Base-by-base conservation (phyloP, 2,888 invertebrate species). In the Torymus texanus region DNA sequence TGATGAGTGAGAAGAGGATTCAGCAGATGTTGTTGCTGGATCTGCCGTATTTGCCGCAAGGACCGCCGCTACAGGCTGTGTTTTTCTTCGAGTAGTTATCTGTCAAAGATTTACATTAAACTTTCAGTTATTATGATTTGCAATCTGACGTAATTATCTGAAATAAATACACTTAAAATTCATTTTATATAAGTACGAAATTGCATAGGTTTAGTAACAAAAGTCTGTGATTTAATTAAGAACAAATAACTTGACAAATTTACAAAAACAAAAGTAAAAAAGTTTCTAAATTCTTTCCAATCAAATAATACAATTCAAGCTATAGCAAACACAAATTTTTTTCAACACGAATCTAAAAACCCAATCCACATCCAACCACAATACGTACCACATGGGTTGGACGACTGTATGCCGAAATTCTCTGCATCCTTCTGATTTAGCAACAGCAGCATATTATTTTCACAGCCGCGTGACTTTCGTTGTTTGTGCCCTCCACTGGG, bases 391-490 rank as follows among this genome's bases (percentile, higher is more conserved):
- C 77, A 77, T 16, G 61, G 29, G 3, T 18, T 55, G 12, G 67
- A 2, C 18, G 72, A 4, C 21, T 82, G 41, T 70, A 53, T 59
- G 29, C 83, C 84, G 16, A 83, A 63, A 55, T 82, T 83, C 8
- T 68, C 82, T 0, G 82, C 81, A 59, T 86, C 85, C 50, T 77
- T 81, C 14, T 86, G 84, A 68, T 84, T 84, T 55, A 86, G 82
- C 12, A 85, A 74, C 24, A 85, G 83, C 2, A 85, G 53, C 83
- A 84, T 80, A 14, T 70, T 77, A 56, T 77, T 41, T 0, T 41
- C 41, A 8, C 41, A 41, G 8, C 41, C 50, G 51, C 50, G 11
- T 2, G 79, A 73, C 41, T 83, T 84, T 21, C 72, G 80, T 50
- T 14, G 80, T 63, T 78, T 83, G 55, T 72, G 66, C 8, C 82